Base-by-base conservation (phyloP, 92 coral and sea anemone species). In the Epizoanthus fatuus region DNA sequence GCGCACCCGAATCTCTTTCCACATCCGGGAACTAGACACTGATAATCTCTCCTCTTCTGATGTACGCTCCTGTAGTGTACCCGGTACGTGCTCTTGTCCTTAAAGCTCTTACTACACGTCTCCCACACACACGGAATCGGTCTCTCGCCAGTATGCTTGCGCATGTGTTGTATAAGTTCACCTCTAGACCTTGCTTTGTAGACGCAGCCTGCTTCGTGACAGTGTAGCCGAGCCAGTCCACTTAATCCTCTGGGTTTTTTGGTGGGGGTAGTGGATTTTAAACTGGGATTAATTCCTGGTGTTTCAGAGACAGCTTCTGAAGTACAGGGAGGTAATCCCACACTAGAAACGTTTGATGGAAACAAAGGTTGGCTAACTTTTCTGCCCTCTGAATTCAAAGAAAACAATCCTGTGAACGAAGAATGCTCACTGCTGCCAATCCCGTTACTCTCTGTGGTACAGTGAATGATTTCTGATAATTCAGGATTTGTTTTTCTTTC, bases 31-130 rank as follows among this genome's bases (percentile, higher is more conserved):
- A 88, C 92, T 56, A 81, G 75, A 60, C 92, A 88, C 53, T 88
- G 82, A 51, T 81, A 88, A 56, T 88, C 86, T 53, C 68, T 88
- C 62, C 85, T 74, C 35, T 83, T 88, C 4, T 83, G 70, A 75
- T 88, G 92, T 6, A 88, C 92, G 12, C 87, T 86, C 39, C 79
- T 88, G 83, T 88, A 88, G 78, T 88, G 92, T 32, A 86, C 86
- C 17, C 92, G 67, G 73, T 81, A 81, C 5, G 92, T 81, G 72
- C 92, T 88, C 73, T 83, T 88, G 84, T 88, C 92, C 16, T 86
- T 86, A 9, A 88, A 88, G 7, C 75, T 82, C 62, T 88, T 88
- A 51, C 53, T 65, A n/a, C 92, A 88, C 20, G 85, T 81, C 20
- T 80, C 87, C 92, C 92, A 88, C 64, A 83, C 92, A 22, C 92